Evolutionary conservation across 2,113 vertebrate genomes (phyloP), one percentile per base, ranked within the genome.

Genomic region (Sakesphorus luctuosus): DNA sequence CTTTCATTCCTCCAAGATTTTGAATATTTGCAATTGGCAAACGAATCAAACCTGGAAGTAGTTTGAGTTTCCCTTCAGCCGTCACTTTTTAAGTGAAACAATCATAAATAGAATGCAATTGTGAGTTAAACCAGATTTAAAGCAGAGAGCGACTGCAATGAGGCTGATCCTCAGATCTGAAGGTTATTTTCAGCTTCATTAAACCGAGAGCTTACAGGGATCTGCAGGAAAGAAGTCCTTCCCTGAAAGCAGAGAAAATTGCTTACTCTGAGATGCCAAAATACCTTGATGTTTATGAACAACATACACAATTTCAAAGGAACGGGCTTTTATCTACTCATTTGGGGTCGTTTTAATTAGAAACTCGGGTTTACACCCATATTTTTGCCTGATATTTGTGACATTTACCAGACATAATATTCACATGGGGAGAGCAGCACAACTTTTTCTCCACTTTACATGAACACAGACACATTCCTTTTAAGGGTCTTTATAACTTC

Each of bases 361-460:
- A 84, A 89, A 69, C 0, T n/a, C 13, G 2, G 19, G 55, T 87
- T 55, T 20, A 29, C 24, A 26, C 4, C 16, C 24, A 2, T 6
- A 4, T 26, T 86, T 33, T 88, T 8, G 0, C 35, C 25, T 28
- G 26, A 6, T 25, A 24, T 59, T 77, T 79, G 29, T 66, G 49
- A 12, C 28, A 47, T 47, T 62, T 47, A 47, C 13, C 26, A 58
- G 7, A 7, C 12, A 7, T 7, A 13, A 31, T 8, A 6, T 12
- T 24, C 24, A 31, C n/a, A 23, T 0, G 15, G 18, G 14, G 18
- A 71, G 26, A 80, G 11, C 0, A 65, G 65, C 2, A 9, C 2
- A 76, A 53, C 18, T 85, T 77, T 52, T 15, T 53, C 55, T 66
- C 9, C 4, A 10, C 11, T 73, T 66, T 12, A 19, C 0, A 12